Evolutionary conservation across 2,797 vertebrate genomes (phyloP).

Genomic region (Lophius americanus): DNA sequence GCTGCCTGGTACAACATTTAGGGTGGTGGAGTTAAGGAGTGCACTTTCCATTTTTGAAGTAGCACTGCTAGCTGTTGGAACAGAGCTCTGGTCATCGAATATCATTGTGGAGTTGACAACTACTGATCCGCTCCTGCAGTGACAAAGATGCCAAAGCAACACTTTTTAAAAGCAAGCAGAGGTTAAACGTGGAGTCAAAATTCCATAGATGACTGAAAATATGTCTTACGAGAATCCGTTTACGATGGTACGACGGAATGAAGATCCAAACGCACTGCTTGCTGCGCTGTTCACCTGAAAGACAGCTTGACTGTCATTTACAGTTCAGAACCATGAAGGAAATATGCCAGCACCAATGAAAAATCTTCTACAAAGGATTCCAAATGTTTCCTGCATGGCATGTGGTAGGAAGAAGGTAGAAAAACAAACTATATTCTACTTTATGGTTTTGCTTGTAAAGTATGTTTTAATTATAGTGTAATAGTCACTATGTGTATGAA

Average conservation of each 20-base stretch:
- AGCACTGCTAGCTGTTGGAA: constrained; percentile 23
- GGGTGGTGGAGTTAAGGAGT: not conserved
- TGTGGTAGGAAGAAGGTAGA: not conserved
- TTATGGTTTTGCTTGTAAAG: too few relatives aligned
- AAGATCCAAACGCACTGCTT: not conserved
- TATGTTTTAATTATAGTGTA: not conserved
- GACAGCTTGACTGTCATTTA: constrained; percentile 1
- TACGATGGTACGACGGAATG: constrained; percentile 32
- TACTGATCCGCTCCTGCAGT: constrained; percentile 62
- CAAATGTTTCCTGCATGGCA: not conserved
- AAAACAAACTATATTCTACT: not conserved
- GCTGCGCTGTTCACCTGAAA: constrained; percentile 57
- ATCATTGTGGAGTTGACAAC: constrained; percentile 30
- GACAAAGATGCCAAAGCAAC: not conserved
- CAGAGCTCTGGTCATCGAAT: constrained; percentile 1
- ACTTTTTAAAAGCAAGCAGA: not conserved
- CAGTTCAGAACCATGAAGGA: not conserved
- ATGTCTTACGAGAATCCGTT: constrained; percentile 56
- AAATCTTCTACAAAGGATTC: not conserved
- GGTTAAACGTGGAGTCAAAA: not conserved
- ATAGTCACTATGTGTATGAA: not conserved
- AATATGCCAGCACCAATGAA: not conserved
- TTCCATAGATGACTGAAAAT: not conserved
- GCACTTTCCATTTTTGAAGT: not conserved
- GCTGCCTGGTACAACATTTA: constrained; percentile 30